Conservation (phyloP, 37 sponge, comb jelly and placozoan species). For the Amphimedon queenslandica region DNA sequence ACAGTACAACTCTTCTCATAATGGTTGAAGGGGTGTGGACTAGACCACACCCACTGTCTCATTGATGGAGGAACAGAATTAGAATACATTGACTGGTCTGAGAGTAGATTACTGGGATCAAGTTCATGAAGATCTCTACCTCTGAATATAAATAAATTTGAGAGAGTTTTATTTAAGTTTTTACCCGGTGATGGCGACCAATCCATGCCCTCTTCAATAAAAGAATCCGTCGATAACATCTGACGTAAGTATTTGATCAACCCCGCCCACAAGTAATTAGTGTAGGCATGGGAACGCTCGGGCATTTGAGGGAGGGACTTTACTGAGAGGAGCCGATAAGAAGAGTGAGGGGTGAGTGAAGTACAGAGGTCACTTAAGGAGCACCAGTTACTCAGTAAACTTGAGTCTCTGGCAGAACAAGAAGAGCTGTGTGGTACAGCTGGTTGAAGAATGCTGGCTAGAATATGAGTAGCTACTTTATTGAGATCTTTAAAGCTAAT, state of each 20-base stretch:
- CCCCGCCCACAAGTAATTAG: slow-evolving; percentile 65
- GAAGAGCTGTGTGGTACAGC: slow-evolving; percentile 10
- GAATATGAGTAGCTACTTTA: slow-evolving; percentile 45
- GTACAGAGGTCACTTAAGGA: slow-evolving; percentile 51
- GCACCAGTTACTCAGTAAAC: slow-evolving; percentile 21
- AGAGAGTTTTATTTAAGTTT: slow-evolving; percentile 48
- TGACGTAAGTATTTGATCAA: slow-evolving; percentile 75
- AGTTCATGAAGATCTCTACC: slow-evolving; percentile 48
- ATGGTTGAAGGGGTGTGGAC: slow-evolving; percentile 37
- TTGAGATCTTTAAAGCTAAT: slow-evolving; percentile 74
- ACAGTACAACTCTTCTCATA: slow-evolving; percentile 78
- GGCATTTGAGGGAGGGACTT: slow-evolving; percentile 67
- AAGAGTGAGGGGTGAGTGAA: slow-evolving; percentile 47
- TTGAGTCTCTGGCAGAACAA: neutral
- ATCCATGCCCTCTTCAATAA: slow-evolving; percentile 77
- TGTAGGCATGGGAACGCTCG: slow-evolving; percentile 58
- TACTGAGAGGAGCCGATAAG: slow-evolving; percentile 70
- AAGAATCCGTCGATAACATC: slow-evolving; percentile 73
- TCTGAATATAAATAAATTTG: slow-evolving; percentile 53
- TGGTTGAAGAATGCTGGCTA: slow-evolving; percentile 66
- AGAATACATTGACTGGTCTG: slow-evolving; percentile 46
- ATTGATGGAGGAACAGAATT: slow-evolving; percentile 7
- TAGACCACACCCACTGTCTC: slow-evolving; percentile 27
- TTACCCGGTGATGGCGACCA: slow-evolving; percentile 22
- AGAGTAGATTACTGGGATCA: slow-evolving; percentile 11